These are phyloP conservation scores for Apocrypta bakeri DNA, from an alignment of 1,140 invertebrate genomes.

Conservation along the genomic window DNA sequence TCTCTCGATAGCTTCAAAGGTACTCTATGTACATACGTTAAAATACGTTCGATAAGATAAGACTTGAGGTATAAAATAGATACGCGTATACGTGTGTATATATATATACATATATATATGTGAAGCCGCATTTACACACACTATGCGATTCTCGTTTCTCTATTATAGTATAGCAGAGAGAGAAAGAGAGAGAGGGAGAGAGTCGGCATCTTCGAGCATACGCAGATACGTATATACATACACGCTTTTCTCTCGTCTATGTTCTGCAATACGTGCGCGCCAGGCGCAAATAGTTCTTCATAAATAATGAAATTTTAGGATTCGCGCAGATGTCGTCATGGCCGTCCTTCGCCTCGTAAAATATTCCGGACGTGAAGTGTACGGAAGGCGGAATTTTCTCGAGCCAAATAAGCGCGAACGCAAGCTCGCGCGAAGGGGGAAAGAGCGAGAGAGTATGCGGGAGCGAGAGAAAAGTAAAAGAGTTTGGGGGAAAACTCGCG, in stretches of 20 bases:
- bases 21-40: not conserved
- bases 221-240: not conserved
- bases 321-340: constrained; percentile 41
- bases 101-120: not conserved
- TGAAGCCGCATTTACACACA: no score
- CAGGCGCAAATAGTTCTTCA: constrained; percentile 49
- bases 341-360: constrained; percentile 48
- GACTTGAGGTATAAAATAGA: constrained; percentile 49
- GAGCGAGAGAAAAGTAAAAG: constrained; percentile 22
- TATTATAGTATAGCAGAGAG: no score
- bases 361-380: constrained; percentile 50
- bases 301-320: constrained; percentile 58
- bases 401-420: not conserved
- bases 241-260: not conserved
- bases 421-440: not conserved
- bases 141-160: no score
- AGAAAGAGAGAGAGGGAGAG: no score
- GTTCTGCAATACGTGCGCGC: constrained; percentile 32
- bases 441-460: no score
- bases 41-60: constrained; percentile 38
- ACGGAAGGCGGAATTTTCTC: constrained; percentile 15
- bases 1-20: no score
- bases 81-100: no score
- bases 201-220: no score
- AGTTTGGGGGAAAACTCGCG: not conserved